Base-by-base conservation (phyloP, 2,797 vertebrate species). In the Anableps anableps region DNA sequence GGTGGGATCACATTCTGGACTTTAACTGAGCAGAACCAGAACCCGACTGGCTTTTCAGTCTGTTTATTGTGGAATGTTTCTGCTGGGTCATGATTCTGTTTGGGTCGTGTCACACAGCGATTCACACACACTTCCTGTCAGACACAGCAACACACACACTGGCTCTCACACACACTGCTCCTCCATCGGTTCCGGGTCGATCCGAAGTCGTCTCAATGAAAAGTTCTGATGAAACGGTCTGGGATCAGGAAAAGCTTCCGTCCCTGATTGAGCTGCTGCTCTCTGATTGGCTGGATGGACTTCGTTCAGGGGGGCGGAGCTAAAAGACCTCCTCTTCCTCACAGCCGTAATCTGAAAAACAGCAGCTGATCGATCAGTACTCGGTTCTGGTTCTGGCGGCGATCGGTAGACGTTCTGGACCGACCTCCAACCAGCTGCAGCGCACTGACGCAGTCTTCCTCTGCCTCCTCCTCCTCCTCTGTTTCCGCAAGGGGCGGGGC, bases 381-480 rank as follows among this genome's bases (percentile, higher is more conserved):
- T 72, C n/a, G 51, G 51, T 26, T 26, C 41, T 60, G 62, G 43
- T 43, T 10, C 3, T 26, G 72, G 4, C 19, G 41, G 34, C 31
- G 58, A 77, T 34, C 4, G 62, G 26, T 0, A 6, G 60, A 76
- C 51, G 45, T 3, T 66, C 7, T 96, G 0, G 8, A 78, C 94
- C 92, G 71, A 92, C 96, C 93, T 86, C 97, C 97, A 76, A 98
- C 94, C n/a, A 99, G 95, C 93, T 97, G 95, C 91, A 98, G 94
- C 55, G 98, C 98, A 0, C 98, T 98, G 86, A 99, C 95, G 38
- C 98, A 99, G 79, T 96, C 96, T 84, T 99, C 98, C 1, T 97
- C 98, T 4, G 94, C 96, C 0, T 96, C 97, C 0, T 95, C 92
- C 13, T 75, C 87, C 29, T 88, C 84, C 11, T 85, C 84, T 17